Percentiles rank a stretch among this genome's conserved stretches.
Conservation (phyloP, 2,797 vertebrate genomes). For the Ceryle rudis region DNA sequence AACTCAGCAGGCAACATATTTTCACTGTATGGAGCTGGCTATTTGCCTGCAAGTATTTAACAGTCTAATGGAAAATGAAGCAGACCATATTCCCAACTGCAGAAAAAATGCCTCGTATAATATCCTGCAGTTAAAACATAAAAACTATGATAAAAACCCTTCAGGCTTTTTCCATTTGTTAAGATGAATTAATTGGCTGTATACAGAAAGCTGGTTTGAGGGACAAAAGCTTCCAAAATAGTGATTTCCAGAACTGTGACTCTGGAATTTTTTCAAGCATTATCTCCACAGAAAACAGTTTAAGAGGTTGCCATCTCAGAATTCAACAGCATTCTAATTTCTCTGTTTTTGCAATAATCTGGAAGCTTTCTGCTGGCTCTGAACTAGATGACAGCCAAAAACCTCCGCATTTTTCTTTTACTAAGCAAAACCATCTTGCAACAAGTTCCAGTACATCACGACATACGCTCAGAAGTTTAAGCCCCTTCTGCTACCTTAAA, state of each 20-base stretch:
- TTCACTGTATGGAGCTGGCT: background rate
- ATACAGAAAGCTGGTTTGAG: background rate
- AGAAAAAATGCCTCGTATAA: background rate
- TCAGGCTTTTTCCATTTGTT: background rate
- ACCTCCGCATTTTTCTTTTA: background rate
- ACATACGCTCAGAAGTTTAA: background rate
- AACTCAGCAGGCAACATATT: constrained; percentile 1
- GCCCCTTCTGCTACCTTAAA: background rate
- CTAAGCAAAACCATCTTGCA: background rate
- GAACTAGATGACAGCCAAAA: background rate
- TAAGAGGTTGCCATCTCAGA: background rate
- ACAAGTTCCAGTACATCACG: background rate
- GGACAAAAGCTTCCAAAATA: background rate
- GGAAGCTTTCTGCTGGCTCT: background rate
- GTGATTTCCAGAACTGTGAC: background rate
- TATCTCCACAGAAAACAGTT: background rate
- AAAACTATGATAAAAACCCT: background rate
- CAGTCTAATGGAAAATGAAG: background rate
- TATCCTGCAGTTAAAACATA: background rate
- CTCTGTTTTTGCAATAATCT: background rate
- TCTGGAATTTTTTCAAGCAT: constrained; percentile 40
- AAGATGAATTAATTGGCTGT: background rate
- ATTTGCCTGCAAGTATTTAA: background rate
- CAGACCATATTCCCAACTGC: background rate
- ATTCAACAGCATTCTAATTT: background rate